A percentile compares a stretch with the other conserved stretches of the same genome.
Evolutionary conservation across 1,140 invertebrate species (phyloP).

Genomic region (Diuraphis noxia): DNA sequence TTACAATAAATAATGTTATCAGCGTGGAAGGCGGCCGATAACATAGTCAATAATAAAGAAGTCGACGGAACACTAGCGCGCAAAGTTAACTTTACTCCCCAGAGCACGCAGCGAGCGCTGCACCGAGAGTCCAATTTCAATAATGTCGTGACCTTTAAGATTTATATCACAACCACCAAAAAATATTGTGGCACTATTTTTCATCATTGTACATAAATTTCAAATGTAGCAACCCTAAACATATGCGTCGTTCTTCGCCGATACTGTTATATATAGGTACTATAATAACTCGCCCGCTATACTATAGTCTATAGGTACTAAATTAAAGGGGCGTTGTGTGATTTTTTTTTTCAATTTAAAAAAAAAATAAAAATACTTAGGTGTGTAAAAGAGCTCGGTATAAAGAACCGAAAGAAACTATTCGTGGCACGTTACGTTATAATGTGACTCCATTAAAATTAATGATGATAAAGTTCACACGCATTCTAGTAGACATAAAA

Average conservation of each 20-base stretch:
- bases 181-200: not conserved
- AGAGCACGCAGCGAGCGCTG: not conserved
- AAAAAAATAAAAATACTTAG: not conserved
- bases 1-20: slow-evolving; percentile 25
- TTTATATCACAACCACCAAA: not conserved
- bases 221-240: not conserved
- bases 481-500: too few relatives aligned
- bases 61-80: not conserved
- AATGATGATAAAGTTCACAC: not conserved
- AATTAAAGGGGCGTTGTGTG: not conserved
- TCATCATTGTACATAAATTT: slow-evolving; percentile 19
- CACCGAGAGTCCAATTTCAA: slow-evolving; percentile 11
- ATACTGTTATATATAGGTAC: not conserved
- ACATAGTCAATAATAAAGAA: not conserved
- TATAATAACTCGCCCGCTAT: not conserved
- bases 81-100: slow-evolving; percentile 1
- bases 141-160: slow-evolving; percentile 39
- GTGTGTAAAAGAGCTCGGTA: too few relatives aligned
- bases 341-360: not conserved
- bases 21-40: not conserved
- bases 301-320: not conserved
- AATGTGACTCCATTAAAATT: not conserved
- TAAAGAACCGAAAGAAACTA: not conserved
- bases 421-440: not conserved
- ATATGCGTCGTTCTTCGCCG: not conserved